phyloP scores from a whole-genome alignment of 2,113 vertebrate genomes.

The Silurus asotus region DNA sequence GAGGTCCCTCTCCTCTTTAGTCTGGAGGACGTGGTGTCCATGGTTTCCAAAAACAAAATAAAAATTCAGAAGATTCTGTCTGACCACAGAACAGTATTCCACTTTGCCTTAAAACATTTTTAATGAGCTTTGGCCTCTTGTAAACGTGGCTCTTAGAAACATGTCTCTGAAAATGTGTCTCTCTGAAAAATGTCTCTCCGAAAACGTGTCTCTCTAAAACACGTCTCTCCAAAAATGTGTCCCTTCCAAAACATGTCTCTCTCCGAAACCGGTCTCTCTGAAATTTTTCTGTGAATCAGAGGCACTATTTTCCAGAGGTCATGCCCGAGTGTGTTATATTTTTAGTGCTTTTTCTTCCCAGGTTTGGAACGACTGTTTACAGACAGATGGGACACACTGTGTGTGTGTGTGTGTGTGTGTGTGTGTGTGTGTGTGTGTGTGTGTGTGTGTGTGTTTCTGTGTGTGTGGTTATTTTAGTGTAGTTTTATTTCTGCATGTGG shows the following conservation, averaged over 20 bases:
- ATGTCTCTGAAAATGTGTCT: neutral
- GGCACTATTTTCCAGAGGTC: slow-evolving; percentile 8
- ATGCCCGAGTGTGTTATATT: slow-evolving; percentile 12
- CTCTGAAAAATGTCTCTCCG: neutral
- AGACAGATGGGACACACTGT: slow-evolving; percentile 8
- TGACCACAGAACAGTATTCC: no score
- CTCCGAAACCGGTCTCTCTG: neutral
- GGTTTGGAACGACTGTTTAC: slow-evolving; percentile 6
- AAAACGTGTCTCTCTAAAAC: neutral
- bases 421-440: no score
- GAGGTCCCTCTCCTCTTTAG: no score
- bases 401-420: slow-evolving; percentile 9
- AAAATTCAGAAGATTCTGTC: no score
- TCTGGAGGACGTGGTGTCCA: no score
- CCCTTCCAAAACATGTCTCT: neutral
- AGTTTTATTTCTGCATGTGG: slow-evolving; percentile 4
- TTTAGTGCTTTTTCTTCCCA: neutral
- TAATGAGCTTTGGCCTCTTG: no score
- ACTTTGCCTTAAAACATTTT: no score
- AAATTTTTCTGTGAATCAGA: neutral
- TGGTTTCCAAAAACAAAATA: no score
- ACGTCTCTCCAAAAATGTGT: neutral
- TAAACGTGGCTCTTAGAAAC: neutral
- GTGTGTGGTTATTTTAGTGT: neutral
- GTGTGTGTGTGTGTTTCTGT: neutral